Percentiles rank a stretch among this genome's conserved stretches.
phyloP scores from a whole-genome alignment of 2,888 invertebrate species.

The Cylindroiulus punctatus region DNA sequence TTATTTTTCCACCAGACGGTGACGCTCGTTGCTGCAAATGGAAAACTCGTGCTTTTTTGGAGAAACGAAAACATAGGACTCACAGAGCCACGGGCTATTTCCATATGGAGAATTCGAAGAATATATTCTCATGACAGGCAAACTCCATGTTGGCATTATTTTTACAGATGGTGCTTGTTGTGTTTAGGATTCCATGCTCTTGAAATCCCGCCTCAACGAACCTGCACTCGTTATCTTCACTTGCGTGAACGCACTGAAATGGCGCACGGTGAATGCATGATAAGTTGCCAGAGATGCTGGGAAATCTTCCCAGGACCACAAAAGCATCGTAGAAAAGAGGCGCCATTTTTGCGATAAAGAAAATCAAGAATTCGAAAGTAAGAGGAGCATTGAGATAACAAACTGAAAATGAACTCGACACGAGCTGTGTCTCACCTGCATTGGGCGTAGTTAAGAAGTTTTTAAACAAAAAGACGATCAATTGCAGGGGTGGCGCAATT shows the following conservation, averaged over 20 bases:
- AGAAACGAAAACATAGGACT: not conserved
- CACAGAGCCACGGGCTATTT: not conserved
- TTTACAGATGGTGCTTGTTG: slow-evolving; percentile 34
- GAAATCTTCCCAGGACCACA: too few species aligned
- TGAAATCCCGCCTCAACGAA: not conserved
- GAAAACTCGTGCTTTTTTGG: slow-evolving; percentile 19
- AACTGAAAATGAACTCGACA: not conserved
- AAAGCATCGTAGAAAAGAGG: not conserved
- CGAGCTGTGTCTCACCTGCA: not conserved
- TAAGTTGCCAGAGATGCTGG: not conserved
- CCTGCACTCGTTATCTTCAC: not conserved
- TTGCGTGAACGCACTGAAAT: not conserved
- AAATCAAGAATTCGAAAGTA: too few species aligned
- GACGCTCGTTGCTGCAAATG: slow-evolving; percentile 39
- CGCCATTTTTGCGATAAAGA: not conserved
- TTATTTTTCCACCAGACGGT: not conserved
- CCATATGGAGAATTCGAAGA: not conserved
- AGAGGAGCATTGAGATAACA: too few species aligned
- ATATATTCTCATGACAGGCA: not conserved
- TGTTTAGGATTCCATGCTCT: not conserved
- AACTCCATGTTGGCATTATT: slow-evolving; percentile 21
- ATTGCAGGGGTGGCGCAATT: too few species aligned
- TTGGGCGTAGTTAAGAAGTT: not conserved
- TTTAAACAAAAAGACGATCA: too few species aligned
- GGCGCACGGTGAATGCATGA: not conserved